Base-by-base conservation (phyloP, 64 coral and sea anemone genomes). In the Porites australiensis region DNA sequence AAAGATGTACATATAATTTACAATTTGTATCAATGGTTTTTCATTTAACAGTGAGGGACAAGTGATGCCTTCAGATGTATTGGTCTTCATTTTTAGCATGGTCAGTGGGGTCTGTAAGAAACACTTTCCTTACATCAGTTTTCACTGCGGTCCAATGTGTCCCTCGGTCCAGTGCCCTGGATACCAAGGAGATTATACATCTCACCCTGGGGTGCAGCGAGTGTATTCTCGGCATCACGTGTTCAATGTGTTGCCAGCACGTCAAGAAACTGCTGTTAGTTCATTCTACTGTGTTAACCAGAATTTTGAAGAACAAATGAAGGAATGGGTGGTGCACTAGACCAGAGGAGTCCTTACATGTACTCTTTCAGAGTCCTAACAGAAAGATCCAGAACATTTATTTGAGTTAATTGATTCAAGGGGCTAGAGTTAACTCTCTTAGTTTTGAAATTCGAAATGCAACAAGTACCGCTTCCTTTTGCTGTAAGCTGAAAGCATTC, bases 91-190 rank as follows among this genome's bases (percentile, higher is more conserved):
- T 19, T 93, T 75, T 37, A 16, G 55, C 52, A 95, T 90, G 87
- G 79, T 95, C 18, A 44, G 84, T 6, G 74, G 72, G 21, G 84
- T 95, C 16, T 83, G 88, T 55, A 21, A 58, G 47, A 60, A 72
- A 7, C 79, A 89, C 50, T 95, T 95, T 61, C 79, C 74, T 58
- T 85, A 78, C 85, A 27, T 86, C 21, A 79, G 21, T 8, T 95
- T 95, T 54, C 81, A 95, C 44, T 95, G 93, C 86, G 93, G 93
- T 6, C 93, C 93, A 60, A 72, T 63, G 13, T 95, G 93, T 43
- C 87, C 77, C 21, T 95, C 79, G 1, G 55, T 18, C 0, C 52
- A 69, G 47, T 95, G 93, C 47, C 93, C 87, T 70, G 93, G 93
- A 21, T 65, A 89, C 44, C 71, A 89, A 74, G 73, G 66, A 44